Evolutionary conservation across 1,140 invertebrate genomes (phyloP), one percentile per base, ranked within the genome.

Genomic region (Potamilus streckersoni): DNA sequence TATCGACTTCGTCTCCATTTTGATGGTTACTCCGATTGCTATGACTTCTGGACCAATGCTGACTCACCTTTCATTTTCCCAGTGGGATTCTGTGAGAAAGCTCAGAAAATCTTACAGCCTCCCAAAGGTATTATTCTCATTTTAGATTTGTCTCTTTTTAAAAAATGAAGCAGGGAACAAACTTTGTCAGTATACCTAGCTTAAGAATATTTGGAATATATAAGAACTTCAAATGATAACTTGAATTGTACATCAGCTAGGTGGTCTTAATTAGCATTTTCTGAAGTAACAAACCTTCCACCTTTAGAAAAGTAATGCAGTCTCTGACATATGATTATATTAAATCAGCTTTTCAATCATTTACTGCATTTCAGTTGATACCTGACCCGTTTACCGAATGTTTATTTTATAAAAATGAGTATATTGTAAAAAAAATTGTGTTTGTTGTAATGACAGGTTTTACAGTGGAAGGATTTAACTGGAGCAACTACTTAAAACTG

Each of bases 41-140:
- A 96, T 88, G 96, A 98, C 90, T 98, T 96, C 89, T 99, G 97
- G 97, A 93, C 94, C 16, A 97, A 98, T 90, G 94, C 95, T 0
- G 95, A 98, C 87, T 96, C 95, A 2, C 92, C 93, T 81, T 94
- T 97, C 86, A 95, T 98, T 59, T 98, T 98, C 89, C 96, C 95
- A 13, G 92, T 94, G 59, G 96, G 96, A n/a, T 98, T 96, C 95
- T 96, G 96, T 85, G 95, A 96, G 80, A 88, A 89, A 74, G 87
- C 86, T 79, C 80, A 80, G 8, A 89, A 87, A 72, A 79, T 63
- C 14, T 73, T 90, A 15, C 86, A 89, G 63, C 86, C 88, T 57
- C 96, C 97, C 0, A 93, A 93, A 81, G 93, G 93, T 80, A 93
- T 93, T 79, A 91, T 3, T 56, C 8, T 0, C 60, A 62, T 62